These are phyloP conservation scores for Tricholauxania praeusta DNA, from an alignment of 2,888 invertebrate species.

Conservation along the genomic window DNA sequence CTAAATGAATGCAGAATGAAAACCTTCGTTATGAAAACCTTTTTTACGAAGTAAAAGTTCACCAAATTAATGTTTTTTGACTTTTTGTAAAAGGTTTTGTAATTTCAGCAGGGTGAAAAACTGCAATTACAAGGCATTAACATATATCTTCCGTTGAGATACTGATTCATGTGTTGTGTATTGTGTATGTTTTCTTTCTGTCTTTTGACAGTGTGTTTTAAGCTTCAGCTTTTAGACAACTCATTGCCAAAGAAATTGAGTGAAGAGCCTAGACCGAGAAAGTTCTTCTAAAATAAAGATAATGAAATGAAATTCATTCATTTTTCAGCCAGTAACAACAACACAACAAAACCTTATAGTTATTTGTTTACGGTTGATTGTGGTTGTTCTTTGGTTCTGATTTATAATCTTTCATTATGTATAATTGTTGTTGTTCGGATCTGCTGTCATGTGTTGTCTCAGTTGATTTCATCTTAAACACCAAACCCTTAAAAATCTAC, in stretches of 20 bases:
- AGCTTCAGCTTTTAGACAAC: constrained; percentile 16
- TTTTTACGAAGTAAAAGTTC: not conserved
- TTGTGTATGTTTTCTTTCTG: no score
- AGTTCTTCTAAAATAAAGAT: constrained; percentile 27
- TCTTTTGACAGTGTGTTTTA: not conserved
- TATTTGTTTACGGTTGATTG: not conserved
- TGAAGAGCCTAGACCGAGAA: constrained; percentile 9
- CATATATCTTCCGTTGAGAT: no score
- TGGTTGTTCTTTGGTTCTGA: constrained; percentile 12
- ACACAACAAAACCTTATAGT: no score
- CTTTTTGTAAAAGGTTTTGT: constrained; percentile 1
- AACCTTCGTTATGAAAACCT: constrained; percentile 5
- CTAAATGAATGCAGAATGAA: not conserved
- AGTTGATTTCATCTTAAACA: constrained; percentile 67
- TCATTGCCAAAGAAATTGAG: constrained; percentile 21
- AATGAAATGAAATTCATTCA: constrained; percentile 28
- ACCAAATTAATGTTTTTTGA: no score
- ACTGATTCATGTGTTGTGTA: no score
- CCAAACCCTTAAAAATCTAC: constrained; percentile 66
- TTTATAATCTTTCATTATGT: constrained; percentile 25
- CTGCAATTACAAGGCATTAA: no score
- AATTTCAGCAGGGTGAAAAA: no score
- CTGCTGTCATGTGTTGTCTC: constrained; percentile 54
- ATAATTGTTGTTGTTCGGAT: not conserved
- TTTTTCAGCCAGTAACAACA: no score